phyloP scores from a whole-genome alignment of 92 coral and sea anemone species.

The Diadumene lineata region DNA sequence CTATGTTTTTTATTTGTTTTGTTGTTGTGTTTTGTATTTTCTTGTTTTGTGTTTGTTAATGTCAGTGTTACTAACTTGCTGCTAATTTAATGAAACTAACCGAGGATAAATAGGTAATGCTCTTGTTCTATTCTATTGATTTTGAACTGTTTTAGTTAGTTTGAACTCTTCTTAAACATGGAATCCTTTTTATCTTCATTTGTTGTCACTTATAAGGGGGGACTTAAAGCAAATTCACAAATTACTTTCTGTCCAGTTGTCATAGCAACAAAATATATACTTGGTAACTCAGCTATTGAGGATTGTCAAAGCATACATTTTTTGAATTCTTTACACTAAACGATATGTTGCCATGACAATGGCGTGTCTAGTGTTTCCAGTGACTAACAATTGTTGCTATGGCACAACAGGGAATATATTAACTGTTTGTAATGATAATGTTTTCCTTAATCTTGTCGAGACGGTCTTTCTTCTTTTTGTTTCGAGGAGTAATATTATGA shows the following conservation, averaged over 20 bases:
- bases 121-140: not conserved
- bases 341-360: too few relatives aligned
- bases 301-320: too few relatives aligned
- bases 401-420: not conserved
- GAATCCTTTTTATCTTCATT: not conserved
- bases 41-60: not conserved
- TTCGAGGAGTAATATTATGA: not conserved
- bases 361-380: too few relatives aligned
- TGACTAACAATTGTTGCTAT: not conserved
- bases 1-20: not conserved
- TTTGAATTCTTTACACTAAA: too few relatives aligned
- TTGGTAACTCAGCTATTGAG: too few relatives aligned
- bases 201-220: not conserved
- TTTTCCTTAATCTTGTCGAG: not conserved
- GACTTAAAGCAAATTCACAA: not conserved
- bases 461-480: not conserved
- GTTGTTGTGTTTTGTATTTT: not conserved
- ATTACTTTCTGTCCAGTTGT: too few relatives aligned
- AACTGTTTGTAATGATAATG: not conserved
- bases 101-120: too few relatives aligned
- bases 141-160: not conserved
- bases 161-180: not conserved
- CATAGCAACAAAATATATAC: too few relatives aligned
- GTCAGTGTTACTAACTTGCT: not conserved
- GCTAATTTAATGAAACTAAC: not conserved